Evolutionary conservation across 2,888 invertebrate genomes (phyloP), one percentile per base, ranked within the genome.

Genomic region (Dermolepida albohirtum): DNA sequence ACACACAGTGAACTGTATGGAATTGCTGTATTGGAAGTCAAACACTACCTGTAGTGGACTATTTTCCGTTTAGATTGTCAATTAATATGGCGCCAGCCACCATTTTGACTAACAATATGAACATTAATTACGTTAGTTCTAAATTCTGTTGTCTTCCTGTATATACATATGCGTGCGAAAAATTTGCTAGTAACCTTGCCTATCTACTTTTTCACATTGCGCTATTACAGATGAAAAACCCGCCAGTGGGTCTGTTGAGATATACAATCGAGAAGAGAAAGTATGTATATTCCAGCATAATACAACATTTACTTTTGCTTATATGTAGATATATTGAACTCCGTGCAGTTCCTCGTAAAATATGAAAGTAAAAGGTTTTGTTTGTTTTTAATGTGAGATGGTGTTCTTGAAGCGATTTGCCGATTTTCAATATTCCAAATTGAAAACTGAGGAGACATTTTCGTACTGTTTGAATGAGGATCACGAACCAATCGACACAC

Each of bases 351-450:
- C 54, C 16, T 22, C 17, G 29, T 29, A 64, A 62, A 67, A 52
- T 50, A 67, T 67, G 67, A 63, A 47, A 67, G 67, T 63, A 55
- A 64, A 63, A 52, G n/a, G 57, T 47, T 40, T 66, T 39, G 62
- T 11, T 12, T 11, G 49, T 43, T 40, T 11, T 40, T 16, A 22
- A 43, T 17, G 52, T 41, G 44, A n/a, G 11, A 67, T 67, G 67
- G 59, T 43, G 16, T 64, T 67, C 67, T 29, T 47, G 40, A 64
- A 44, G 27, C 51, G 66, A 5, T 57, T 59, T 27, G 40, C 27
- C 49, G 50, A 39, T 44, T 41, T 67, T 8, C 63, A 43, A n/a
- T 67, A 67, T 54, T 52, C 55, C 47, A 39, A 40, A 29, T 41
- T 67, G 67, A 67, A 62, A 22, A 66, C 59, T 11, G 66, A 66